phyloP scores from a whole-genome alignment of 2,888 invertebrate genomes.

The Spilarctia lutea region DNA sequence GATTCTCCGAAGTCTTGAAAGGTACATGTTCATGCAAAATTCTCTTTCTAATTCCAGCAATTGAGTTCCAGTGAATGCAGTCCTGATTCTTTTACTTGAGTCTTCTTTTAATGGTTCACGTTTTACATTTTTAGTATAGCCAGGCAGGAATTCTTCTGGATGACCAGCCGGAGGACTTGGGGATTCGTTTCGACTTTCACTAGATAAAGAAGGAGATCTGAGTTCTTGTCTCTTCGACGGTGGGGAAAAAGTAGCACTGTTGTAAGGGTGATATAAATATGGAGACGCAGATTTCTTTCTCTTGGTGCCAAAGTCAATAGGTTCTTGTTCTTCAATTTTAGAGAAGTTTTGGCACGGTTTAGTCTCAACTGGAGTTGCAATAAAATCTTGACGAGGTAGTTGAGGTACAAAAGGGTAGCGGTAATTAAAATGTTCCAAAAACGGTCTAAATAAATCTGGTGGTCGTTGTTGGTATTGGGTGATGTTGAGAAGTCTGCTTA shows the following conservation, averaged over 20 bases:
- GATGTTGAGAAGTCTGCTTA: conserved; percentile 88
- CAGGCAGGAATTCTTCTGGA: conserved; percentile 79
- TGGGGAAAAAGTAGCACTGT: conserved; percentile 72
- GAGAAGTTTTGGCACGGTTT: conserved; percentile 67
- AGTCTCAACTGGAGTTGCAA: conserved; percentile 63
- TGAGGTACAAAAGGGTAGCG: conserved; percentile 79
- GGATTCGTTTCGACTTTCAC: conserved; percentile 85
- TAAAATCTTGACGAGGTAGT: conserved; percentile 74
- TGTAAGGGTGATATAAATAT: conserved; percentile 78
- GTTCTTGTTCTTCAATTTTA: conserved; percentile 75
- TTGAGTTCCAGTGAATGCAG: conserved; percentile 97
- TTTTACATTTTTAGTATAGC: conserved; percentile 78
- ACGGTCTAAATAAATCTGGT: conserved; percentile 82
- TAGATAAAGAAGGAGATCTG: conserved; percentile 75
- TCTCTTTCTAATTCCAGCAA: conserved; percentile 95
- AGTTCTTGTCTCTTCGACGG: conserved; percentile 79
- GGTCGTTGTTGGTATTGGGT: conserved; percentile 87
- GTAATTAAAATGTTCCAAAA: conserved; percentile 79
- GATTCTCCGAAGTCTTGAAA: conserved; percentile 95
- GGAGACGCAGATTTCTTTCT: conserved; percentile 80
- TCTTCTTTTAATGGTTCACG: conserved; percentile 85
- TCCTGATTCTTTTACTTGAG: conserved; percentile 95
- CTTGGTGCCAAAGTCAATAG: conserved; percentile 68
- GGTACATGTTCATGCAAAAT: conserved; percentile 95
- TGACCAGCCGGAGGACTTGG: conserved; percentile 84